Evolutionary conservation across 1,140 invertebrate species (phyloP).

Genomic region (Drosophila prosaltans): DNA sequence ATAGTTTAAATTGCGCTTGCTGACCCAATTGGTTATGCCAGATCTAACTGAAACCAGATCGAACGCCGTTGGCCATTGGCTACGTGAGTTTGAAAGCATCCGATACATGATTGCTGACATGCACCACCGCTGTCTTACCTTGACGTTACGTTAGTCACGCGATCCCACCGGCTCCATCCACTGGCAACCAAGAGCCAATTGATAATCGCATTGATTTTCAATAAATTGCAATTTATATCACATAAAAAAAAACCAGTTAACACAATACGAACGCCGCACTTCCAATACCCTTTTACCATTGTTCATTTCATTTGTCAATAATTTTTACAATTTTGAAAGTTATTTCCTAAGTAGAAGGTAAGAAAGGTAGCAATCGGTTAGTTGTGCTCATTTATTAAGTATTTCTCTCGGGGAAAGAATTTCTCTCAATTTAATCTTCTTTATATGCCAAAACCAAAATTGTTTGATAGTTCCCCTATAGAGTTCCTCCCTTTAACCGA

Average conservation of each 20-base stretch:
- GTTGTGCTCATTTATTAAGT: too few relatives aligned
- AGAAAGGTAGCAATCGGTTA: too few relatives aligned
- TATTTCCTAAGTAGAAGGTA: too few relatives aligned
- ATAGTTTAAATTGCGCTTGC: slow-evolving; percentile 6
- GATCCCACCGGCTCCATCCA: slow-evolving; percentile 30
- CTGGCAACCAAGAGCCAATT: slow-evolving; percentile 70
- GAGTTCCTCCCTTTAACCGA: too few relatives aligned
- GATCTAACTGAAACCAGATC: slow-evolving; percentile 12
- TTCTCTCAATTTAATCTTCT: too few relatives aligned
- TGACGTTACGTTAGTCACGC: slow-evolving; percentile 73
- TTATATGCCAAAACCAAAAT: too few relatives aligned
- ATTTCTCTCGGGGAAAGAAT: too few relatives aligned
- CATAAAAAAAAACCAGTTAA: slow-evolving; percentile 42
- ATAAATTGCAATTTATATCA: slow-evolving; percentile 78
- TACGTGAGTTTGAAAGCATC: slow-evolving; percentile 7
- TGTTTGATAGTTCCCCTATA: too few relatives aligned
- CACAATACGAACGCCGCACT: slow-evolving; percentile 35
- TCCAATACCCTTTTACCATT: background rate
- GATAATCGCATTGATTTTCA: slow-evolving; percentile 77
- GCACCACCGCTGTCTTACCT: slow-evolving; percentile 11
- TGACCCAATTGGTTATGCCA: slow-evolving; percentile 11
- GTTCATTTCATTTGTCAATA: too few relatives aligned
- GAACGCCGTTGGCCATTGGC: slow-evolving; percentile 1
- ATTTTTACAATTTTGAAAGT: too few relatives aligned
- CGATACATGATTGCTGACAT: slow-evolving; percentile 41